Percentiles rank a stretch among this genome's conserved stretches.
Evolutionary conservation across 1,140 invertebrate species (phyloP).

Genomic region (Ephestia elutella): DNA sequence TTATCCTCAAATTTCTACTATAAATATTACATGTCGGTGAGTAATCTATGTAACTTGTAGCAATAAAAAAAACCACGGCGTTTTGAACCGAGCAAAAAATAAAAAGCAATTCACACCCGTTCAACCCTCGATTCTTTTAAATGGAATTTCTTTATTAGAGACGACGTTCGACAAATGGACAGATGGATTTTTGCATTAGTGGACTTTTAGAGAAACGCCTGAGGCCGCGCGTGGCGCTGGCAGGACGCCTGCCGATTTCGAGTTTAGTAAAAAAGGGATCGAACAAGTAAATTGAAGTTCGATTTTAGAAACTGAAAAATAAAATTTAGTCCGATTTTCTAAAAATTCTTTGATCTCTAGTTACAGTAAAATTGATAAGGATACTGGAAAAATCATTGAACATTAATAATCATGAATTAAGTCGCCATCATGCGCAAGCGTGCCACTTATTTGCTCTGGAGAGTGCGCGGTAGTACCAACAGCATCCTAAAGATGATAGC

Average conservation of each 20-base stretch:
- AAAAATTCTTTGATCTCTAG: too few relatives aligned
- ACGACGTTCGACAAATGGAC: constrained; percentile 54
- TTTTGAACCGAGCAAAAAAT: constrained; percentile 30
- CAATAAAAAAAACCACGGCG: neutral
- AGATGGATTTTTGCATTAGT: constrained; percentile 51
- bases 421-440: too few relatives aligned
- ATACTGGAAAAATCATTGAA: too few relatives aligned
- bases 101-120: constrained; percentile 36
- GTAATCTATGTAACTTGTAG: neutral
- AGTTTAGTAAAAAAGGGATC: neutral
- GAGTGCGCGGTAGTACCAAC: too few relatives aligned
- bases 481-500: too few relatives aligned
- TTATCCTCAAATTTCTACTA: too few relatives aligned
- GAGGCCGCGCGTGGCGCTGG: constrained; percentile 35
- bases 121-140: constrained; percentile 29
- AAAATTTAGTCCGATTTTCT: too few relatives aligned
- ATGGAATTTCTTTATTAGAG: constrained; percentile 39
- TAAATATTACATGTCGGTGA: too few relatives aligned
- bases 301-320: neutral
- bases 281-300: neutral
- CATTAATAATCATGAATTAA: too few relatives aligned
- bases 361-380: too few relatives aligned
- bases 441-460: too few relatives aligned
- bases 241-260: constrained; percentile 24
- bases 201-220: constrained; percentile 36